Evolutionary conservation across 1,140 invertebrate species (phyloP), one percentile per base, ranked within the genome.

Genomic region (Lordiphosa mommai): DNA sequence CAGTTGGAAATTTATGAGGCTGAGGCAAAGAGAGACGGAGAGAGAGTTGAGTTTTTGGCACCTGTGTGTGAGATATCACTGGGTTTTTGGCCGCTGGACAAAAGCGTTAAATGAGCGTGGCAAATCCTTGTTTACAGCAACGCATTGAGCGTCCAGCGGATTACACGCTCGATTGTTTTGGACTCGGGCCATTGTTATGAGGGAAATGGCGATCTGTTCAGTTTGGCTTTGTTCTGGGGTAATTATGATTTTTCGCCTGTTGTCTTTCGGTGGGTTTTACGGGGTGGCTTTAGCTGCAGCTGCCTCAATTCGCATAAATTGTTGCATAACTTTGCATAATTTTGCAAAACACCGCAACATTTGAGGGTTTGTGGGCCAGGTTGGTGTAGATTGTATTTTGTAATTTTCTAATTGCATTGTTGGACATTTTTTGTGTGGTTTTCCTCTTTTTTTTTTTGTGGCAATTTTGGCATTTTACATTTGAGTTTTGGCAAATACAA

Each of bases 101-200:
- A 79, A 79, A 79, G 74, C 74, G 69, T 73, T 79, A 79, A 79
- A 79, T 79, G 74, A 79, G 74, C 74, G 70, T 79, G 74, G 74
- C 69, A 79, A 79, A 79, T 79, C 74, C 69, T 79, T 79, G 74
- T 79, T 79, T 79, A 80, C 74, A 79, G 59, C 20, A 23, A 23
- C 20, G 20, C 20, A 23, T 23, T 5, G 20, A 5, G 20, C 69
- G 65, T 53, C 73, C 55, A 79, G 59, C 73, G 73, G 73, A 79
- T 79, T 79, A 79, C 73, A 79, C 64, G 69, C 74, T 80, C 74
- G 70, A 80, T 79, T 80, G 73, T 79, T 72, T 76, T 59, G 63
- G 14, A 27, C 48, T 38, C 46, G 8, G 57, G 47, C 30, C 27
- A 59, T 51, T 59, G 53, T 61, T 61, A 37, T 36, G 57, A 57